phyloP scores from a whole-genome alignment of 1,140 invertebrate genomes.

The Contarinia nasturtii region DNA sequence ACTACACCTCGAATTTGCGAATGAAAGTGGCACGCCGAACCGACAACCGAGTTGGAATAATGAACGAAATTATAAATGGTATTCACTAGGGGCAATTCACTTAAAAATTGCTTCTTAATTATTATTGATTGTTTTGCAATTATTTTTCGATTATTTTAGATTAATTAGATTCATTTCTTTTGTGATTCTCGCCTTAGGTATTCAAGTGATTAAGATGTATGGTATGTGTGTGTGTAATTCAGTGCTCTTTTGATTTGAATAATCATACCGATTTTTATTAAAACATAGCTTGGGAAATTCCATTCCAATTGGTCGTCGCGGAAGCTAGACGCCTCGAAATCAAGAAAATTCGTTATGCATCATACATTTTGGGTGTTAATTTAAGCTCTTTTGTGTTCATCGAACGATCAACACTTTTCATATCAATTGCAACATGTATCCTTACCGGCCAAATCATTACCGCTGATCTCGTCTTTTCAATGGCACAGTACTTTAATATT shows the following conservation, averaged over 20 bases:
- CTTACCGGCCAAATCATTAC: conserved; percentile 42
- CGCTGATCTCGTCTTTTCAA: conserved; percentile 47
- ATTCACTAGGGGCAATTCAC: no score
- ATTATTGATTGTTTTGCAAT: no score
- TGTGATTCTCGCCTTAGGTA: no score
- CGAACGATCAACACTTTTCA: conserved; percentile 43
- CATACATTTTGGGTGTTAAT: conserved; percentile 51
- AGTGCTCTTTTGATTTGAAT: no score
- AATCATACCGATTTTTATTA: no score
- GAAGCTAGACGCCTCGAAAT: conserved; percentile 39
- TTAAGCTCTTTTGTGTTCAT: conserved; percentile 25
- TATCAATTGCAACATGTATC: conserved; percentile 49
- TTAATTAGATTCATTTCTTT: no score
- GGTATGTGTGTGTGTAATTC: no score
- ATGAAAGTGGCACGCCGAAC: conserved; percentile 36
- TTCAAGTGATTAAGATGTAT: conserved; percentile 62
- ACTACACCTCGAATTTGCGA: conserved; percentile 27
- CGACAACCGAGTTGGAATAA: conserved; percentile 54
- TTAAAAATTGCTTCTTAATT: no score
- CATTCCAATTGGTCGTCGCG: conserved; percentile 37
- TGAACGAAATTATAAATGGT: conserved; percentile 57
- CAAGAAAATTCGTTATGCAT: conserved; percentile 39
- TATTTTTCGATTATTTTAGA: no score
- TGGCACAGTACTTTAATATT: conserved; percentile 50
- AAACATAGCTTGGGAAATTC: conserved; percentile 57